phyloP scores from a whole-genome alignment of 2,113 vertebrate genomes.

The Empidonax alnorum region DNA sequence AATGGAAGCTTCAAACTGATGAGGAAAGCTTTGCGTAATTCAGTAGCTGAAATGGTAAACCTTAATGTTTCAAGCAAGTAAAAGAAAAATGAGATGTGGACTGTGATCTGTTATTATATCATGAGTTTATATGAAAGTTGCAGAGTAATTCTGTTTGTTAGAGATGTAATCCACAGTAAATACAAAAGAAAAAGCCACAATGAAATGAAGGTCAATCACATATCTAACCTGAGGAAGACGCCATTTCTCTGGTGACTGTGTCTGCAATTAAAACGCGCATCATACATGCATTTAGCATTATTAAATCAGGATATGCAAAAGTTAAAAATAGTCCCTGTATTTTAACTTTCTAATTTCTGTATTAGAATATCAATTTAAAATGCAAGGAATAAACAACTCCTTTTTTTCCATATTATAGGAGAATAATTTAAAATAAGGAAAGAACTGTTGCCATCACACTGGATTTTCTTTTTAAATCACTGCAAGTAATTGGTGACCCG shows the following conservation, averaged over 20 bases:
- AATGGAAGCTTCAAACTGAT: conserved; percentile 58
- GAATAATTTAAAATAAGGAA: not conserved
- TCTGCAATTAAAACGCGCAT: conserved; percentile 66
- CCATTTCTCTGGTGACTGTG: conserved; percentile 66
- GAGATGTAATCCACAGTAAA: conserved; percentile 54
- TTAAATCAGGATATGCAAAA: not conserved
- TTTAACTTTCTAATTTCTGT: not conserved
- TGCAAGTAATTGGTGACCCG: not conserved
- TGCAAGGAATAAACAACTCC: not conserved
- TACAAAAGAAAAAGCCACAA: conserved; percentile 55
- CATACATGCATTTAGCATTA: conserved; percentile 47
- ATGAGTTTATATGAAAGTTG: conserved; percentile 38
- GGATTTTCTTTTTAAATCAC: not conserved
- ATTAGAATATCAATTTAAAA: not conserved
- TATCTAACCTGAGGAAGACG: conserved; percentile 74
- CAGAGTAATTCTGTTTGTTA: conserved; percentile 52
- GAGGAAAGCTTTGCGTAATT: conserved; percentile 57
- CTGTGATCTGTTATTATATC: conserved; percentile 61
- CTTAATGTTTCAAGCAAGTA: conserved; percentile 43
- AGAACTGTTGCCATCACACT: not conserved
- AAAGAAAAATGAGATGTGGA: conserved; percentile 46
- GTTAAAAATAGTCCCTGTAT: not conserved
- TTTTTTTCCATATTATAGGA: not conserved
- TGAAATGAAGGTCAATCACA: conserved; percentile 67
- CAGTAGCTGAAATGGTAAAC: conserved; percentile 66